A percentile compares a stretch with the other conserved stretches of the same genome.
Conservation (phyloP, 2,888 invertebrate genomes). For the Cantharis nigra region DNA sequence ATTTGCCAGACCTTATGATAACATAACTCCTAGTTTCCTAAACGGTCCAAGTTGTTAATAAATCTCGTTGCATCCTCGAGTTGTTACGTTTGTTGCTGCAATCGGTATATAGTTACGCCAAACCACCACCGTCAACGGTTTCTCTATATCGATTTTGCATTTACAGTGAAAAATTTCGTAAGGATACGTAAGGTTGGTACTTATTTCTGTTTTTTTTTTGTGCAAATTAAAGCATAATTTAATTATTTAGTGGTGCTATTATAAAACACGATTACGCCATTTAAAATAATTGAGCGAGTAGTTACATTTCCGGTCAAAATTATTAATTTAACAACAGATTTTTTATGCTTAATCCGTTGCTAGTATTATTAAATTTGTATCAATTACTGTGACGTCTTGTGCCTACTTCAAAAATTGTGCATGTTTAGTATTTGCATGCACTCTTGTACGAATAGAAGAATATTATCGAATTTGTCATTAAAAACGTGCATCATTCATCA, state of each 20-base stretch:
- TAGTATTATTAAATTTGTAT: background rate
- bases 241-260: background rate
- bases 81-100: no score
- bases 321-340: background rate
- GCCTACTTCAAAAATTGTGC: background rate
- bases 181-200: background rate
- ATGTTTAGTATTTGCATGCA: background rate
- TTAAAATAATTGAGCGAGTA: background rate
- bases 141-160: no score
- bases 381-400: background rate
- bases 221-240: background rate
- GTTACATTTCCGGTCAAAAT: background rate
- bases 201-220: background rate
- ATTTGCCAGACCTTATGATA: background rate
- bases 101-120: background rate
- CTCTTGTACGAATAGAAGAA: background rate
- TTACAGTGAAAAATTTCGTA: background rate
- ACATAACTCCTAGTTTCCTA: background rate
- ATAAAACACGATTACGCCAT: background rate
- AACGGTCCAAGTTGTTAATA: no score
- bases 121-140: background rate
- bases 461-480: background rate
- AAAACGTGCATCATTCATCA: conserved; percentile 9
- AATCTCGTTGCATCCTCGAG: background rate
- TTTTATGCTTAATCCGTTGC: background rate